These are phyloP conservation scores for Microctonus hyperodae DNA, from an alignment of 2,888 invertebrate genomes.

Conservation along the genomic window DNA sequence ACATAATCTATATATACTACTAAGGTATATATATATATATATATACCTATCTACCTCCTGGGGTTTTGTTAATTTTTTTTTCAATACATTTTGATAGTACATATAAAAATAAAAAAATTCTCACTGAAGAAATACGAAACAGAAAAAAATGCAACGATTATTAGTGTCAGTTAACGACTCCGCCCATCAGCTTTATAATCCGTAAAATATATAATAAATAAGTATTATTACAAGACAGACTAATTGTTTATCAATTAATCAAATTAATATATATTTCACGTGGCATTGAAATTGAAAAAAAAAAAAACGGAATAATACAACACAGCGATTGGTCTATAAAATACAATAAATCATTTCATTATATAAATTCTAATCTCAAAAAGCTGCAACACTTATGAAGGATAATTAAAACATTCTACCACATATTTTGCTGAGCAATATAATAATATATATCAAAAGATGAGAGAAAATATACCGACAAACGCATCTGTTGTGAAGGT, in stretches of 20 bases:
- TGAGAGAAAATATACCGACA: slow-evolving; percentile 4
- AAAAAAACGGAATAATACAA: no score
- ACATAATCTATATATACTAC: neutral
- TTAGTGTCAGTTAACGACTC: neutral
- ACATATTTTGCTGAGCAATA: slow-evolving; percentile 15
- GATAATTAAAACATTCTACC: slow-evolving; percentile 7
- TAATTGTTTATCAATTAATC: neutral
- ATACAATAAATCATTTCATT: neutral
- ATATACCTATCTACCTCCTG: neutral
- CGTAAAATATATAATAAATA: neutral
- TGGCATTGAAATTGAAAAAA: no score
- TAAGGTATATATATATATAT: neutral
- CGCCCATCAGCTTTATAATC: neutral
- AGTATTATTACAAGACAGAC: neutral
- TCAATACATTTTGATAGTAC: neutral
- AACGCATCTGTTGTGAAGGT: slow-evolving; percentile 4
- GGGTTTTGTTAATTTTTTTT: neutral
- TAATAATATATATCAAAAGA: neutral
- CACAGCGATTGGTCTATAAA: neutral
- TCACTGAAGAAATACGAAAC: neutral
- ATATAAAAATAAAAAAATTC: neutral
- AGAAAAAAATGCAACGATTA: neutral
- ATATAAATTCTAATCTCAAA: neutral
- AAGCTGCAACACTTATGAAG: neutral
- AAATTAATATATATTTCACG: no score